phyloP scores from a whole-genome alignment of 2,888 invertebrate species.

The Eremobia ochroleuca region DNA sequence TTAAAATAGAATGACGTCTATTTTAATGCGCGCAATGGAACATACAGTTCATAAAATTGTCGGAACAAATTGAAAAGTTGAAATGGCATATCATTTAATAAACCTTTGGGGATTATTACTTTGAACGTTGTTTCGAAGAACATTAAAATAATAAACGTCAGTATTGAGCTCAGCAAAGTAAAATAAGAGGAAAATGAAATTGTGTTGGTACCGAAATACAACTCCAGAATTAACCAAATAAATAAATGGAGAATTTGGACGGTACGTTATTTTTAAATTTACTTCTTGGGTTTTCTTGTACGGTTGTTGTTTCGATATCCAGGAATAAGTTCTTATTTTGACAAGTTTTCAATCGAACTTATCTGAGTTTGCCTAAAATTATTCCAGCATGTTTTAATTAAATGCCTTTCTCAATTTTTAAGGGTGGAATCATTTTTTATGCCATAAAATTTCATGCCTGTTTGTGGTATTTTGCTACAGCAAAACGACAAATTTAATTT shows the following conservation, averaged over 20 bases:
- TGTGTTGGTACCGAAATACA: conserved; percentile 3
- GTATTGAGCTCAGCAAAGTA: not conserved
- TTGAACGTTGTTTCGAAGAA: conserved; percentile 7
- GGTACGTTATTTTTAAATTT: not conserved
- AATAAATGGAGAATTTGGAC: not conserved
- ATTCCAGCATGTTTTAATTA: not conserved
- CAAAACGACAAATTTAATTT: no score
- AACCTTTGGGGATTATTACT: conserved; percentile 12
- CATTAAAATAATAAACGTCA: conserved; percentile 7
- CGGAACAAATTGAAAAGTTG: not conserved
- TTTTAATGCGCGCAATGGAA: not conserved
- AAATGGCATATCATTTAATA: conserved; percentile 30
- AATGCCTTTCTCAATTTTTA: no score
- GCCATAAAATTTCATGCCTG: no score
- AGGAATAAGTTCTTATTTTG: not conserved
- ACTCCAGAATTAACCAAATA: not conserved
- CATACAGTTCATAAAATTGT: not conserved
- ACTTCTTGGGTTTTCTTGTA: not conserved
- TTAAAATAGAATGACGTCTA: not conserved
- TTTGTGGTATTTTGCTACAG: no score
- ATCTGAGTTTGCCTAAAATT: not conserved
- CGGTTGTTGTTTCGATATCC: not conserved
- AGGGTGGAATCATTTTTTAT: no score
- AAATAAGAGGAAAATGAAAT: conserved; percentile 15
- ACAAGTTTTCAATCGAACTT: not conserved